Conservation (phyloP, 2,888 invertebrate genomes). For the Platycheirus rosarum region DNA sequence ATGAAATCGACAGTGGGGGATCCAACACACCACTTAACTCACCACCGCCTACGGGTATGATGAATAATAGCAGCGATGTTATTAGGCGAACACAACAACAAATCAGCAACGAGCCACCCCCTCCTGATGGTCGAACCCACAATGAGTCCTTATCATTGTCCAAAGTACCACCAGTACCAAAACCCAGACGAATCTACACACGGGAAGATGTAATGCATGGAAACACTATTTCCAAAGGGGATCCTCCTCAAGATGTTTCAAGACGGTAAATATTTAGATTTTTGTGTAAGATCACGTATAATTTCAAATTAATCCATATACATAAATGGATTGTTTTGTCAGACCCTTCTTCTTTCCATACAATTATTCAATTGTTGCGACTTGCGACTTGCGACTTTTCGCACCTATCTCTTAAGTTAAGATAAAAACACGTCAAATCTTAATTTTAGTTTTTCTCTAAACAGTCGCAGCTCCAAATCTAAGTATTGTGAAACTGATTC, state of each 20-base stretch:
- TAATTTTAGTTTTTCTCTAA: too few species aligned
- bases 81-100: conserved; percentile 1
- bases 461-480: conserved; percentile 60
- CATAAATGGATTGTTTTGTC: too few species aligned
- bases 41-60: conserved; percentile 55
- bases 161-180: conserved; percentile 42
- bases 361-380: too few species aligned
- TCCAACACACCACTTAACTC: conserved; percentile 73
- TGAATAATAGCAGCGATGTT: conserved; percentile 34
- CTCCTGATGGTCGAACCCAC: conserved; percentile 23
- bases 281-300: too few species aligned
- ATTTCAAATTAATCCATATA: too few species aligned
- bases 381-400: too few species aligned
- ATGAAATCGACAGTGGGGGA: conserved; percentile 73
- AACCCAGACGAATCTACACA: conserved; percentile 84
- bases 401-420: too few species aligned
- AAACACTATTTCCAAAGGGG: conserved; percentile 87
- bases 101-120: conserved; percentile 24
- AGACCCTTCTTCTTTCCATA: too few species aligned
- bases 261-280: conserved; percentile 37
- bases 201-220: conserved; percentile 90
- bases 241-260: conserved; percentile 77
- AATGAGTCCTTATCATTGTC: conserved; percentile 38
- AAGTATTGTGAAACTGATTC: conserved; percentile 70
- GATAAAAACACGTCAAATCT: too few species aligned